These are phyloP conservation scores for Autographa pulchrina DNA, from an alignment of 2,888 invertebrate species.

Conservation along the genomic window DNA sequence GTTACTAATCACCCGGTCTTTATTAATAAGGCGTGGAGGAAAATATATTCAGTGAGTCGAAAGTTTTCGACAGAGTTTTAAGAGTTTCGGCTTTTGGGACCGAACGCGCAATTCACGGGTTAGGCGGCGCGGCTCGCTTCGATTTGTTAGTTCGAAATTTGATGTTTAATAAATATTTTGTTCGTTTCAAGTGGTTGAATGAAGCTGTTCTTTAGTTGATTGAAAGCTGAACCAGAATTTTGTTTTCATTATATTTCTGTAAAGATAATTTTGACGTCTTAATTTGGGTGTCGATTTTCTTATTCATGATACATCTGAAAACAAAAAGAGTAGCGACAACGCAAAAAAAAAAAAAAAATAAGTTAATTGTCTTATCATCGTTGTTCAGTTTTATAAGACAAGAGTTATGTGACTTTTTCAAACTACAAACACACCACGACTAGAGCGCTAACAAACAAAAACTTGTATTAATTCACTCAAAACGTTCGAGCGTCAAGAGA, in stretches of 20 bases:
- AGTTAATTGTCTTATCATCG: too few species aligned
- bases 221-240: not conserved
- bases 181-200: slow-evolving; percentile 50
- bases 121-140: slow-evolving; percentile 48
- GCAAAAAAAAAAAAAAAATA: too few species aligned
- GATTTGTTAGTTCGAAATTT: slow-evolving; percentile 52
- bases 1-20: slow-evolving; percentile 85
- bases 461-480: slow-evolving; percentile 30
- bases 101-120: slow-evolving; percentile 56
- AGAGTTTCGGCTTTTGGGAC: slow-evolving; percentile 61
- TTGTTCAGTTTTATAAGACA: too few species aligned
- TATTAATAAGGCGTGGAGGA: slow-evolving; percentile 80
- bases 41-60: slow-evolving; percentile 67
- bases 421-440: not conserved
- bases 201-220: slow-evolving; percentile 19
- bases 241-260: not conserved
- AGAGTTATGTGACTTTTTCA: not conserved
- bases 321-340: too few species aligned
- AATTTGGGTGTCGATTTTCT: too few species aligned
- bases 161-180: slow-evolving; percentile 56
- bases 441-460: not conserved
- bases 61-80: slow-evolving; percentile 65
- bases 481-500: slow-evolving; percentile 40
- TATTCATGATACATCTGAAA: not conserved
- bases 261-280: not conserved